Conservation (phyloP, 2,888 invertebrate genomes). For the Cataglyphis altisquamis region DNA sequence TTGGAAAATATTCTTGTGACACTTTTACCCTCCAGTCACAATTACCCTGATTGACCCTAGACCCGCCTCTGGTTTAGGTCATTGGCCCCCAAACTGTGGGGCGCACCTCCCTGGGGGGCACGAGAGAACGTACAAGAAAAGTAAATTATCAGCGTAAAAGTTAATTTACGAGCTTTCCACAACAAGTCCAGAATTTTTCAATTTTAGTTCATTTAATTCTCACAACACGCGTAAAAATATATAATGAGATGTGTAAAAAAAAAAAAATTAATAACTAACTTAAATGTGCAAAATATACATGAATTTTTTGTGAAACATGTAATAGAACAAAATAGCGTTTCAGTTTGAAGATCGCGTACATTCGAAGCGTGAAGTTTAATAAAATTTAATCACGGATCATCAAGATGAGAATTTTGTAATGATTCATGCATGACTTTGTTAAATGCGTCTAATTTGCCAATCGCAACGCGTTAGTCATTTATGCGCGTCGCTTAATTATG, state of each 20-base stretch:
- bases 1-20: conserved; percentile 27
- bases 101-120: background rate
- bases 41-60: conserved; percentile 42
- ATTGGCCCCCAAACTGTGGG: background rate
- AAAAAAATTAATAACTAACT: background rate
- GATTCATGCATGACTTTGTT: conserved; percentile 44
- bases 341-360: background rate
- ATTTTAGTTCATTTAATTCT: background rate
- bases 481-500: conserved; percentile 50
- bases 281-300: background rate
- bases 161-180: conserved; percentile 6
- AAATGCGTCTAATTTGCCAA: conserved; percentile 34
- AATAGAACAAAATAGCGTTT: background rate
- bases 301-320: background rate
- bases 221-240: background rate
- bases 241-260: background rate
- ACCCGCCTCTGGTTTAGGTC: conserved; percentile 45
- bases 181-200: background rate
- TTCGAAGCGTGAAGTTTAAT: background rate
- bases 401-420: conserved; percentile 38
- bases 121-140: conserved; percentile 1
- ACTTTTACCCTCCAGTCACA: conserved; percentile 41
- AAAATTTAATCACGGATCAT: background rate
- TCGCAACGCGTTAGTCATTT: conserved; percentile 39
- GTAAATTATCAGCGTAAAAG: conserved; percentile 24